Evolutionary conservation across 2,888 invertebrate genomes (phyloP).

Genomic region (Rhagonycha lutea): DNA sequence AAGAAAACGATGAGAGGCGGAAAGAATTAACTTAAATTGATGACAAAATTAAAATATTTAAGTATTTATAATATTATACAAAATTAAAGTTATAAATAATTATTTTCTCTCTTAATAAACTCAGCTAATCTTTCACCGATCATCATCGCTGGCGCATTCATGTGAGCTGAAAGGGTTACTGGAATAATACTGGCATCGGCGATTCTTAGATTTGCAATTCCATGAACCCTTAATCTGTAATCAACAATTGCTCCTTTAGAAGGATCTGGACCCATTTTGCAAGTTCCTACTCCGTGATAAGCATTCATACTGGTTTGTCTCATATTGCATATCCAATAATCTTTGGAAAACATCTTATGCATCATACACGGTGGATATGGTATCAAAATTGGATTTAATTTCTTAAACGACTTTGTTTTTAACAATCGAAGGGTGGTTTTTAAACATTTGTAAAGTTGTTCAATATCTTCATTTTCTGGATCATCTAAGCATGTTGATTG

Average conservation of each 20-base stretch:
- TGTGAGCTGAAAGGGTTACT: constrained; percentile 65
- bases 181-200: constrained; percentile 71
- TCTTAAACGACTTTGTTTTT: constrained; percentile 62
- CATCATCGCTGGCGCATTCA: constrained; percentile 69
- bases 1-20: too few relatives aligned
- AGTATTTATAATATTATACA: too few relatives aligned
- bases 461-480: constrained; percentile 64
- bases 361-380: constrained; percentile 55
- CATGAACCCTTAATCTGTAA: constrained; percentile 63
- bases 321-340: constrained; percentile 69
- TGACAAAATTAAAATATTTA: too few relatives aligned
- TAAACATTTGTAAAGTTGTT: constrained; percentile 65
- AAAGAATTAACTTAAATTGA: too few relatives aligned
- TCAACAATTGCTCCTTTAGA: constrained; percentile 67
- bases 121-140: constrained; percentile 72
- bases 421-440: constrained; percentile 43
- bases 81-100: too few relatives aligned
- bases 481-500: constrained; percentile 39
- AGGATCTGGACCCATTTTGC: constrained; percentile 68
- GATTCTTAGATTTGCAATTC: constrained; percentile 62
- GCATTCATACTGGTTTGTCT: constrained; percentile 61
- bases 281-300: constrained; percentile 69
- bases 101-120: neutral
- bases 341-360: constrained; percentile 59
- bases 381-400: constrained; percentile 60